Evolutionary conservation across 1,140 invertebrate species (phyloP).

Genomic region (Oedothorax gibbosus): DNA sequence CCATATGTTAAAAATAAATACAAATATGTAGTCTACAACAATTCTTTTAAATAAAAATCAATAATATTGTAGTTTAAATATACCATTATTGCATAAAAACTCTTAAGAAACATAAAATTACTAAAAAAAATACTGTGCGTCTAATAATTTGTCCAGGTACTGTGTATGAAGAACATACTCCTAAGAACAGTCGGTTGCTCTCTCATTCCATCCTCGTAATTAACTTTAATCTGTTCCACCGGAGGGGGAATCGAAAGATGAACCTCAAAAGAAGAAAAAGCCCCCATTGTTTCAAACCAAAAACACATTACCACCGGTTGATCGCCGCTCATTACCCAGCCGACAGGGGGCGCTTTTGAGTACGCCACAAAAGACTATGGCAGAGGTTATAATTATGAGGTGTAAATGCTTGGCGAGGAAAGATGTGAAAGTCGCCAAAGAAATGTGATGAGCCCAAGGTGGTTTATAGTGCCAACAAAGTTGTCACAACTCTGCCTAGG

Average conservation of each 20-base stretch:
- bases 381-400: not conserved
- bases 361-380: not conserved
- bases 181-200: no score
- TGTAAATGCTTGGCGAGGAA: not conserved
- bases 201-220: slow-evolving; percentile 17
- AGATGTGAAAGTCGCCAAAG: not conserved
- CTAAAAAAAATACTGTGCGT: no score
- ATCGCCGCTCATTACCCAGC: slow-evolving; percentile 44
- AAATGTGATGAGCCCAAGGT: not conserved
- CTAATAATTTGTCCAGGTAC: no score
- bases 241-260: slow-evolving; percentile 50
- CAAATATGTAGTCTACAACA: no score
- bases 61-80: no score
- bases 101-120: no score
- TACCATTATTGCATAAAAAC: no score
- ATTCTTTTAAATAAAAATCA: no score
- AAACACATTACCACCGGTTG: slow-evolving; percentile 59
- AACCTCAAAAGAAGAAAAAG: slow-evolving; percentile 31
- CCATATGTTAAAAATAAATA: no score
- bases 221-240: slow-evolving; percentile 59
- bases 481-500: no score
- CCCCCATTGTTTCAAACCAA: slow-evolving; percentile 49
- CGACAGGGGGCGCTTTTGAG: slow-evolving; percentile 28
- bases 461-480: no score
- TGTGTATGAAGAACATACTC: no score